Evolutionary conservation across 1,140 invertebrate species (phyloP), one percentile per base, ranked within the genome.

Genomic region (Halesus radiatus): DNA sequence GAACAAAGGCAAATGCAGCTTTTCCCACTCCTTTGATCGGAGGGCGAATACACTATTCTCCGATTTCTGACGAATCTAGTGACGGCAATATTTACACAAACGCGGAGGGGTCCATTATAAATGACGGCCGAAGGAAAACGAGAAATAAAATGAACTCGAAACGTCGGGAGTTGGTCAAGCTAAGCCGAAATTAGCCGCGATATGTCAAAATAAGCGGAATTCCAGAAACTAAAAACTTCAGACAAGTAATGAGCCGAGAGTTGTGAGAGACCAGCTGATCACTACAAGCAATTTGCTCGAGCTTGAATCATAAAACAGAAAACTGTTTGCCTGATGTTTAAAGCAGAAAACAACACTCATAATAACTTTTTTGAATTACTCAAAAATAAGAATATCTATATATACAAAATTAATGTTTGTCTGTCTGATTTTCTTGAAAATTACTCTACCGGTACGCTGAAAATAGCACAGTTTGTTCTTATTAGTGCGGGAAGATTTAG

Each of bases 21-120:
- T 66, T 53, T 54, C 16, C 45, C 20, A 26, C 16, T 7, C 16
- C 50, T 72, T 72, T 72, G 68, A 72, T 72, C 45, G 26, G 45
- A 23, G 53, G 68, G 45, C 45, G 37, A 72, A 72, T 72, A 26
- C 53, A 26, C 52, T 45, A 10, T 45, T 45, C 37, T 3, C 37
- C 37, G 37, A 45, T 72, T 72, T 72, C 68, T 20, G 45, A 26
- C 68, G 29, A 72, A 53, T 72, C 52, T 26, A 72, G 50, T 23
- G 68, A 20, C 52, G 68, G 68, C 10, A n/a, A 53, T 72, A 72
- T 72, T 72, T 72, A 72, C 20, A 52, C 68, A 72, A 50, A 53
- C 50, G 68, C 50, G 45, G 68, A 72, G 50, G 18, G 45, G 54
- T 72, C 68, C 68, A 72, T 72, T 72, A 72, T 54, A 72, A 72